phyloP scores from a whole-genome alignment of 2,113 vertebrate species.

The Alosa alosa region DNA sequence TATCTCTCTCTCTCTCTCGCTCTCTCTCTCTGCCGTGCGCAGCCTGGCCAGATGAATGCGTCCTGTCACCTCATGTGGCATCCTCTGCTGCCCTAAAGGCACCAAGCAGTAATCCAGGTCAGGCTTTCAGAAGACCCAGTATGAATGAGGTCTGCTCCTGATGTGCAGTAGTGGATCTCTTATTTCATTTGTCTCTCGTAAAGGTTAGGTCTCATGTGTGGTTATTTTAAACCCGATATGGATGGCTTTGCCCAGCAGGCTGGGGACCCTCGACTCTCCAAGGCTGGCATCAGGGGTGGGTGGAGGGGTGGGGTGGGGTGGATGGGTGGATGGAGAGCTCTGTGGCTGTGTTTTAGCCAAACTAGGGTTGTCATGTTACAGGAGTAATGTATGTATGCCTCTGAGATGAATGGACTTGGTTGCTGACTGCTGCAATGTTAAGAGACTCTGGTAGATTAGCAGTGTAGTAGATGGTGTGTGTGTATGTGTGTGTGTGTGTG shows the following conservation, averaged over 20 bases:
- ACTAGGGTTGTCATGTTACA: not conserved
- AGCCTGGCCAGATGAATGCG: slow-evolving; percentile 70
- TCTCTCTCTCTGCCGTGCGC: slow-evolving; percentile 60
- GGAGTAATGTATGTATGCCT: not conserved
- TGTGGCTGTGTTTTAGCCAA: slow-evolving; percentile 1
- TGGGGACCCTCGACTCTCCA: slow-evolving; percentile 66
- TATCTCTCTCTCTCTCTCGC: slow-evolving; percentile 45
- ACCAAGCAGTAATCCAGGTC: slow-evolving; percentile 75
- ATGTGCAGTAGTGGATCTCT: slow-evolving; percentile 68
- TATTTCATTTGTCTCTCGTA: slow-evolving; percentile 77
- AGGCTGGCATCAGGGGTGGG: not conserved
- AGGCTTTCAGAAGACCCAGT: slow-evolving; percentile 66
- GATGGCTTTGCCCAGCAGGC: slow-evolving; percentile 75
- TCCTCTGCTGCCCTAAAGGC: slow-evolving; percentile 71
- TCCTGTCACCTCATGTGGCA: slow-evolving; percentile 68
- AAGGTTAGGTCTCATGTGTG: slow-evolving; percentile 80
- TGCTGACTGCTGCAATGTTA: not conserved
- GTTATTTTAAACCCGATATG: slow-evolving; percentile 81
- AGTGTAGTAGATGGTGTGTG: not conserved
- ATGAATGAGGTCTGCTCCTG: slow-evolving; percentile 72
- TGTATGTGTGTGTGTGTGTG: not conserved
- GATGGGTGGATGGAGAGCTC: not conserved
- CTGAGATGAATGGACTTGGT: not conserved
- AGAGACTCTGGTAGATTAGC: slow-evolving; percentile 6
- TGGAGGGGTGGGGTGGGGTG: not conserved